Conservation (phyloP, 2,888 invertebrate genomes). For the Crioceris asparagi region DNA sequence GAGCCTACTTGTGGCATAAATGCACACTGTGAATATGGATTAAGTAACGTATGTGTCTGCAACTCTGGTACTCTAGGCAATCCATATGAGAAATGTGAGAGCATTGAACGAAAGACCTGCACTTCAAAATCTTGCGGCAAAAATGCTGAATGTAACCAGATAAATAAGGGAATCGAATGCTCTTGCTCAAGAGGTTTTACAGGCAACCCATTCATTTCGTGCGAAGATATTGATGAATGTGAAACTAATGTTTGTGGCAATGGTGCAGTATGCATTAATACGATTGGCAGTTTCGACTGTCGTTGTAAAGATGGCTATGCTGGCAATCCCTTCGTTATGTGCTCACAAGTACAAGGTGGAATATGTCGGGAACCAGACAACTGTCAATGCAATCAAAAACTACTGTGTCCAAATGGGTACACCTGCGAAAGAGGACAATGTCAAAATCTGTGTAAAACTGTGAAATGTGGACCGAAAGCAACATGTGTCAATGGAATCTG, state of each 20-base stretch:
- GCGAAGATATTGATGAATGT: conserved; percentile 78
- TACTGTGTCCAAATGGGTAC: conserved; percentile 67
- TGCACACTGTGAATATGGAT: conserved; percentile 79
- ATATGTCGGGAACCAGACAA: conserved; percentile 58
- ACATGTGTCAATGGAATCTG: conserved; percentile 72
- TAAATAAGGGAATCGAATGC: conserved; percentile 65
- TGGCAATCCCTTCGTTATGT: conserved; percentile 80
- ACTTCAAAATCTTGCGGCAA: conserved; percentile 61
- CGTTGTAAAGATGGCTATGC: conserved; percentile 73
- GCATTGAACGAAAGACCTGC: conserved; percentile 60
- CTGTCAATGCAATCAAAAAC: conserved; percentile 59
- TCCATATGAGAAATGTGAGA: conserved; percentile 72
- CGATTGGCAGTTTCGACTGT: conserved; percentile 80
- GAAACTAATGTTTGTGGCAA: conserved; percentile 66
- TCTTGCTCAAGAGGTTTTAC: conserved; percentile 71
- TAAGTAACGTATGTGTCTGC: conserved; percentile 69
- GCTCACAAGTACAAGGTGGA: conserved; percentile 57
- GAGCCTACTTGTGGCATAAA: conserved; percentile 70
- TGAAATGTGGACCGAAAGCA: conserved; percentile 72
- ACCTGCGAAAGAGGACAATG: conserved; percentile 64
- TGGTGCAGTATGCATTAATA: conserved; percentile 84
- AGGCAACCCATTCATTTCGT: conserved; percentile 76
- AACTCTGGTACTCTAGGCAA: conserved; percentile 77
- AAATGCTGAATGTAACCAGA: conserved; percentile 71
- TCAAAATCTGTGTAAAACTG: conserved; percentile 62